A percentile compares a stretch with the other conserved stretches of the same genome.
phyloP scores from a whole-genome alignment of 2,888 invertebrate species.

The Amphipyra berbera region DNA sequence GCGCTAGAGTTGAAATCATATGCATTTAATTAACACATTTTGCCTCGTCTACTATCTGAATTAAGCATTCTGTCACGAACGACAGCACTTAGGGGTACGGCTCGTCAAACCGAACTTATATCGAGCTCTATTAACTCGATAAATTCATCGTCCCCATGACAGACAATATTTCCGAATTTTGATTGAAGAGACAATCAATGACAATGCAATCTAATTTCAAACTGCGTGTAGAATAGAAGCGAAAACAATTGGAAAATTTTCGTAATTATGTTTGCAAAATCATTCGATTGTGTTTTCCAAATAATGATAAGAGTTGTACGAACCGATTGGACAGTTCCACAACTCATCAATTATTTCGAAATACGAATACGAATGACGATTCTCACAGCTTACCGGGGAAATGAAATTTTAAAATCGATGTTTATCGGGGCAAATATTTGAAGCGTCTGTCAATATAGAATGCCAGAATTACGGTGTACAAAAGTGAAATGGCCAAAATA shows the following conservation, averaged over 20 bases:
- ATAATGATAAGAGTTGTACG: no score
- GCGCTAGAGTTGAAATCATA: constrained; percentile 4
- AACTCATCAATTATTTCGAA: no score
- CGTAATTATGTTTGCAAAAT: not conserved
- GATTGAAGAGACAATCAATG: no score
- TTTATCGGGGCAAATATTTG: not conserved
- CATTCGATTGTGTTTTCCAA: no score
- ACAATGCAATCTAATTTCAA: no score
- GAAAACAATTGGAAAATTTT: not conserved
- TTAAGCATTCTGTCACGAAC: not conserved
- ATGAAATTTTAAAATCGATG: not conserved
- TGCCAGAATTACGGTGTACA: not conserved
- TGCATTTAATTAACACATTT: constrained; percentile 28
- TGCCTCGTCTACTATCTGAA: not conserved
- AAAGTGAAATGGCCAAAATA: not conserved
- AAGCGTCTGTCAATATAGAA: not conserved
- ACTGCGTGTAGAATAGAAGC: no score
- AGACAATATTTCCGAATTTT: not conserved
- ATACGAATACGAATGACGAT: no score
- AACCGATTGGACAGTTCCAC: no score
- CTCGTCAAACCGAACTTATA: constrained; percentile 6
- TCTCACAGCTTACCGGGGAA: no score
- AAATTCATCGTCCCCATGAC: not conserved
- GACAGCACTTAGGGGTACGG: not conserved
- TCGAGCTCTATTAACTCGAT: not conserved